Evolutionary conservation across 2,797 vertebrate species (phyloP).

Genomic region (Rhynchonycteris naso): DNA sequence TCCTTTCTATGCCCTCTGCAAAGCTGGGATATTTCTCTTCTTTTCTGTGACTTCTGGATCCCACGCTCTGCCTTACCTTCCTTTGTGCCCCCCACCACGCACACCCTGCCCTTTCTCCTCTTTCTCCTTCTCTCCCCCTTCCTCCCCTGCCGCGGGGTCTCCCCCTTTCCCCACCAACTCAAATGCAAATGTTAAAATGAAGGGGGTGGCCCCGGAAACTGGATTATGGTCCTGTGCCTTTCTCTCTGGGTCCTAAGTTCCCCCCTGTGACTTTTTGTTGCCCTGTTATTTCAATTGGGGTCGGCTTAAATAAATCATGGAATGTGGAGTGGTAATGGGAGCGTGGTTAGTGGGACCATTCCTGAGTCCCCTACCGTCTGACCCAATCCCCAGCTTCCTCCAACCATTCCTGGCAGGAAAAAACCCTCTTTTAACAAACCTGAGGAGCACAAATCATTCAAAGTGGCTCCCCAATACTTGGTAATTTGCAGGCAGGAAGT

Average conservation of each 20-base stretch:
- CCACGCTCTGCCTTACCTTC: background rate
- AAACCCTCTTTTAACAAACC: background rate
- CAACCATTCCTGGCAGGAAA: background rate
- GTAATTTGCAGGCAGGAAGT: background rate
- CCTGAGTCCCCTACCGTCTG: background rate
- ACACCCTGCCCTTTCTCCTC: background rate
- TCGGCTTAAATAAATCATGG: background rate
- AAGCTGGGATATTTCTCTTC: background rate
- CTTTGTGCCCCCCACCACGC: no score
- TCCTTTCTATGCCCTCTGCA: background rate
- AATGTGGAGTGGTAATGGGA: background rate
- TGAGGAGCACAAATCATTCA: background rate
- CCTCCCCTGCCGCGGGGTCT: background rate
- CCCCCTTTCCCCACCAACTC: background rate
- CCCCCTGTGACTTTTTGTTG: background rate
- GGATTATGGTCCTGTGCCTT: background rate
- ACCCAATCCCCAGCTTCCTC: background rate
- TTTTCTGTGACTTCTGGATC: background rate
- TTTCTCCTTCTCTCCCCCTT: rapidly evolving
- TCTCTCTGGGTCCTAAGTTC: background rate
- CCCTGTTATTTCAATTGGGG: background rate
- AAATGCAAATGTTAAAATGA: background rate
- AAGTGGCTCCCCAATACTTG: background rate
- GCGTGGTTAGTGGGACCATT: background rate
- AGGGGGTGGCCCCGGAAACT: background rate